Evolutionary conservation across 2,888 invertebrate genomes (phyloP).

Genomic region (Quadriops clusia): DNA sequence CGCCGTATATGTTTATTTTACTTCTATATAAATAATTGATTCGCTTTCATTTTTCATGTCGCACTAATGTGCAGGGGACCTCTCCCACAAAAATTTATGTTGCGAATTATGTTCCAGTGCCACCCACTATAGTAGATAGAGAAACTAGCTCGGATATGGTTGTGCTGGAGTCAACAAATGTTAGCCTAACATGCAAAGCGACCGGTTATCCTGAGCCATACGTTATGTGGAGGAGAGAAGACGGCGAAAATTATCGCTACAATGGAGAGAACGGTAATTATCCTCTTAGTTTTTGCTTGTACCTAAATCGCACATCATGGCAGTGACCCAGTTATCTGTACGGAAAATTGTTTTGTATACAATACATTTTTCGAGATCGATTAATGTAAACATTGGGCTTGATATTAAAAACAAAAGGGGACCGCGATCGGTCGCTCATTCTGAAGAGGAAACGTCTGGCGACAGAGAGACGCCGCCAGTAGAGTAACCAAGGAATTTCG

Average conservation of each 20-base stretch:
- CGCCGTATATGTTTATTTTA: too few species aligned
- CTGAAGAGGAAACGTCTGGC: too few species aligned
- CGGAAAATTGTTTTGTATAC: slow-evolving; percentile 8
- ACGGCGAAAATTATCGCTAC: slow-evolving; percentile 78
- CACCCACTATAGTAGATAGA: slow-evolving; percentile 78
- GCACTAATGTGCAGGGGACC: too few species aligned
- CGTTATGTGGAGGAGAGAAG: slow-evolving; percentile 86
- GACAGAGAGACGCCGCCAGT: too few species aligned
- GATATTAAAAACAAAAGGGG: too few species aligned
- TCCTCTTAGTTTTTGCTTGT: too few species aligned
- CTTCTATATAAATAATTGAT: too few species aligned
- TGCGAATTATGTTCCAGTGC: slow-evolving; percentile 56
- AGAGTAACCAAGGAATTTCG: too few species aligned
- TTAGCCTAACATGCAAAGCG: slow-evolving; percentile 78
- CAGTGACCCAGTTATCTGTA: slow-evolving; percentile 8
- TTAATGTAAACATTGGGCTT: too few species aligned
- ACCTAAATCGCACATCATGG: slow-evolving; percentile 10
- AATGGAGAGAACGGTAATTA: slow-evolving; percentile 74
- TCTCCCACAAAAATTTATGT: too few species aligned
- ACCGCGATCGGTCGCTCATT: too few species aligned
- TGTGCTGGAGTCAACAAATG: slow-evolving; percentile 79
- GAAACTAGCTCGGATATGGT: slow-evolving; percentile 89
- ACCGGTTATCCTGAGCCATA: slow-evolving; percentile 83
- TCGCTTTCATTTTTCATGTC: too few species aligned
- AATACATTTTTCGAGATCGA: slow-evolving; percentile 7